Evolutionary conservation across 2,797 vertebrate species (phyloP).

Genomic region (Hafferia zeledoni): DNA sequence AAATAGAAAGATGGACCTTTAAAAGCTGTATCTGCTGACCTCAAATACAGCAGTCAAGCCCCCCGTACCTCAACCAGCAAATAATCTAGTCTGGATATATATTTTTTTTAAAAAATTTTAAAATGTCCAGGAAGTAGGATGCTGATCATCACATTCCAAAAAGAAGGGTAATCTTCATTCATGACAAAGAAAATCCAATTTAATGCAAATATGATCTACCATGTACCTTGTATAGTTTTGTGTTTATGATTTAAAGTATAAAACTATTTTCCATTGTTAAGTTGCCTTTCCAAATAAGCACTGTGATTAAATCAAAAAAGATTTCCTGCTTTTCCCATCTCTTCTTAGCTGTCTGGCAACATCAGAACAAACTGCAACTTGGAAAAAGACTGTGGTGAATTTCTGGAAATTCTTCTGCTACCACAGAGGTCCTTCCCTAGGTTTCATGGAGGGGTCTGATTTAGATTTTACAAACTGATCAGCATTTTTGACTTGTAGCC

Average conservation of each 20-base stretch:
- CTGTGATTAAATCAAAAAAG: constrained; percentile 72
- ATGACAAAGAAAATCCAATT: neutral
- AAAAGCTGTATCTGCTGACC: neutral
- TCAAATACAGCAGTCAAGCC: neutral
- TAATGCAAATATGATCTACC: neutral
- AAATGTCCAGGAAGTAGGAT: neutral
- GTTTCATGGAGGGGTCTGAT: constrained; percentile 68
- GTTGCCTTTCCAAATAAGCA: constrained; percentile 72
- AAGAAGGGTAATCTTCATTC: neutral
- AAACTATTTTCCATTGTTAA: constrained; percentile 76
- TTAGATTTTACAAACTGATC: constrained; percentile 80
- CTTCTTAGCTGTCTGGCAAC: constrained; percentile 73
- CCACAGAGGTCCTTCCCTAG: constrained; percentile 75
- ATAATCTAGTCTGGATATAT: neutral
- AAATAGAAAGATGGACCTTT: neutral
- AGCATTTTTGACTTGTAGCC: constrained; percentile 77
- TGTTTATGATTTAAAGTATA: constrained; percentile 44
- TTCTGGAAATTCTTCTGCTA: constrained; percentile 73
- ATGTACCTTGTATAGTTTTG: constrained; percentile 3
- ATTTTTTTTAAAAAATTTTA: neutral
- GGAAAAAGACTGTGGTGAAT: constrained; percentile 74
- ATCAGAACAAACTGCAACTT: constrained; percentile 72
- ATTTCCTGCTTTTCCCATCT: constrained; percentile 77
- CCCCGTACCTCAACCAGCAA: neutral
- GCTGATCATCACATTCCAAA: neutral